Percentiles rank a stretch among this genome's conserved stretches.
phyloP scores from a whole-genome alignment of 2,888 invertebrate species.

The Parasteatoda lunata region DNA sequence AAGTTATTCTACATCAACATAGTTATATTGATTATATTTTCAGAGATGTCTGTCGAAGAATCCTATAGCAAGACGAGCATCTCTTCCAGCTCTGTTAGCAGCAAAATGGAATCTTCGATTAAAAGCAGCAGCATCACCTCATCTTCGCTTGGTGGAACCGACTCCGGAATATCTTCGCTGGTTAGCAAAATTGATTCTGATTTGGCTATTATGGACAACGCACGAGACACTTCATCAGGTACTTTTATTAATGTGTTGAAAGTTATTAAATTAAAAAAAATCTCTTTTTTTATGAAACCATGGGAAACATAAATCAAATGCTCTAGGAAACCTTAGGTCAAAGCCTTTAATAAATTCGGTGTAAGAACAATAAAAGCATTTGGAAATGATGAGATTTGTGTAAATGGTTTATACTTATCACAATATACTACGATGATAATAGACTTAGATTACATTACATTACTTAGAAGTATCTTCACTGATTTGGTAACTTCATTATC shows the following conservation, averaged over 20 bases:
- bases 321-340: too few relatives aligned
- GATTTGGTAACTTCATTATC: too few relatives aligned
- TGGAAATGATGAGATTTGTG: too few relatives aligned
- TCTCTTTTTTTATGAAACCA: too few relatives aligned
- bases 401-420: too few relatives aligned
- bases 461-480: too few relatives aligned
- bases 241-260: background rate
- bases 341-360: too few relatives aligned
- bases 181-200: slow-evolving; percentile 53
- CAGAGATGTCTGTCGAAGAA: slow-evolving; percentile 64
- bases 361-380: too few relatives aligned
- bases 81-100: slow-evolving; percentile 38
- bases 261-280: too few relatives aligned
- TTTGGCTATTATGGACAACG: slow-evolving; percentile 31
- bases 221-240: slow-evolving; percentile 21
- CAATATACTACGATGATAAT: too few relatives aligned
- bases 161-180: slow-evolving; percentile 46
- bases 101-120: slow-evolving; percentile 11
- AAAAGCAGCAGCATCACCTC: slow-evolving; percentile 37
- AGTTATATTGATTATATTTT: background rate
- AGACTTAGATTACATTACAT: too few relatives aligned
- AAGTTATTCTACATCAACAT: background rate
- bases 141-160: slow-evolving; percentile 37
- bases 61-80: slow-evolving; percentile 56
- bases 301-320: too few relatives aligned